Evolutionary conservation across 2,797 vertebrate species (phyloP).

Genomic region (Myripristis jacobus): DNA sequence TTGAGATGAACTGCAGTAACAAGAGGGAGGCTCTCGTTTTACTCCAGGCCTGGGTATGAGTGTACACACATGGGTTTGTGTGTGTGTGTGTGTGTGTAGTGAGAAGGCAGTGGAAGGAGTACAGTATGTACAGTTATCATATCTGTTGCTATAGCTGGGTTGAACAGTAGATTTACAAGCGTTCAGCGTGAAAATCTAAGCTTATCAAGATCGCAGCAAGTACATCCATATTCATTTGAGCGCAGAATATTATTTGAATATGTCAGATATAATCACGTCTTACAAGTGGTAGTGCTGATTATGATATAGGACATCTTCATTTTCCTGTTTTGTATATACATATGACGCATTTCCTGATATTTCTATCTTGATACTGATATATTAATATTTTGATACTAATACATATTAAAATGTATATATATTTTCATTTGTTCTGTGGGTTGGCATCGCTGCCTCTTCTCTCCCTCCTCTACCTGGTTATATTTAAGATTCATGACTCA

Average conservation of each 20-base stretch:
- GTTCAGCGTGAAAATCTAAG: slow-evolving; percentile 14
- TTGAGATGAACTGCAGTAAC: slow-evolving; percentile 63
- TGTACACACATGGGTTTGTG: slow-evolving; percentile 12
- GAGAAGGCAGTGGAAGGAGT: not conserved
- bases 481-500: slow-evolving; percentile 64
- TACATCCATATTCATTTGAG: slow-evolving; percentile 31
- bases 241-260: not conserved
- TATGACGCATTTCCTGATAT: not conserved
- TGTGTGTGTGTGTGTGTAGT: not conserved
- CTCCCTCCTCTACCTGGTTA: slow-evolving; percentile 23
- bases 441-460: slow-evolving; percentile 44
- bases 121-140: slow-evolving; percentile 30
- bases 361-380: not conserved
- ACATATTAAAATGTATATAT: slow-evolving; percentile 4
- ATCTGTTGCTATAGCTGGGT: slow-evolving; percentile 45
- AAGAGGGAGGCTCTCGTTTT: slow-evolving; percentile 22
- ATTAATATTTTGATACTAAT: not conserved
- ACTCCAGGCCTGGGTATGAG: not conserved
- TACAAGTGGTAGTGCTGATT: not conserved
- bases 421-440: slow-evolving; percentile 38
- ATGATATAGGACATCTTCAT: slow-evolving; percentile 1
- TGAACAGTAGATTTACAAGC: slow-evolving; percentile 2
- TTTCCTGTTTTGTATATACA: not conserved
- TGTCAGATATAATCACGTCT: slow-evolving; percentile 21
- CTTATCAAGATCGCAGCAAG: slow-evolving; percentile 1